phyloP scores from a whole-genome alignment of 2,888 invertebrate genomes.

The Andrena fulva region DNA sequence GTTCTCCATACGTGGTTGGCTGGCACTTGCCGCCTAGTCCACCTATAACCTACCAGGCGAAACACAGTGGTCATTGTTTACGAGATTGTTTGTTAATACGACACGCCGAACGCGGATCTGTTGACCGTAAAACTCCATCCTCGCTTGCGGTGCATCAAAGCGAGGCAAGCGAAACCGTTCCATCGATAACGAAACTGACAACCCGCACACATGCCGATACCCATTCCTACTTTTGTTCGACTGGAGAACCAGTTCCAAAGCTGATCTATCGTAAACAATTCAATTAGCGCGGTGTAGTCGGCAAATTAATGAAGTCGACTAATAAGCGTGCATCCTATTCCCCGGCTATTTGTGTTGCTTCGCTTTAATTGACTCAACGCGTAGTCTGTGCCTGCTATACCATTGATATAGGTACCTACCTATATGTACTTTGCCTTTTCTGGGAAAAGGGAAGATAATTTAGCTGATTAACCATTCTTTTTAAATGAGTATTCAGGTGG shows the following conservation, averaged over 20 bases:
- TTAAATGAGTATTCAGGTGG: background rate
- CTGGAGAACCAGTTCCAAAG: constrained; percentile 20
- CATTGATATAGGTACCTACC: background rate
- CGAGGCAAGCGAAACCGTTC: constrained; percentile 1
- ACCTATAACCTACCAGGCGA: constrained; percentile 65
- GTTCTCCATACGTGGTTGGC: constrained; percentile 49
- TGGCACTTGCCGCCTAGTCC: constrained; percentile 60
- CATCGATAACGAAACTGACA: constrained; percentile 10
- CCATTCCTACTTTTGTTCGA: background rate
- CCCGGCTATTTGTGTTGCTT: background rate
- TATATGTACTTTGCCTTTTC: background rate
- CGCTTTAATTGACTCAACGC: constrained; percentile 28
- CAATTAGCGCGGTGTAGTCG: constrained; percentile 42
- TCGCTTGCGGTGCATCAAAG: constrained; percentile 52
- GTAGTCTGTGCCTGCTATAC: constrained; percentile 11
- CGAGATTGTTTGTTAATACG: constrained; percentile 73
- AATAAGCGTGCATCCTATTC: background rate
- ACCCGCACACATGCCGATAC: background rate
- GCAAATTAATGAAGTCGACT: constrained; percentile 17
- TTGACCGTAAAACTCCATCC: constrained; percentile 33
- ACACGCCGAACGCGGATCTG: constrained; percentile 41
- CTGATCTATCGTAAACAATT: constrained; percentile 15
- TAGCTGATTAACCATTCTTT: background rate
- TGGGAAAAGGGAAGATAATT: background rate
- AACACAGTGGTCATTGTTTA: constrained; percentile 76